Percentiles rank a stretch among this genome's conserved stretches.
phyloP scores from a whole-genome alignment of 2,113 vertebrate genomes.

The Cichladusa arquata region DNA sequence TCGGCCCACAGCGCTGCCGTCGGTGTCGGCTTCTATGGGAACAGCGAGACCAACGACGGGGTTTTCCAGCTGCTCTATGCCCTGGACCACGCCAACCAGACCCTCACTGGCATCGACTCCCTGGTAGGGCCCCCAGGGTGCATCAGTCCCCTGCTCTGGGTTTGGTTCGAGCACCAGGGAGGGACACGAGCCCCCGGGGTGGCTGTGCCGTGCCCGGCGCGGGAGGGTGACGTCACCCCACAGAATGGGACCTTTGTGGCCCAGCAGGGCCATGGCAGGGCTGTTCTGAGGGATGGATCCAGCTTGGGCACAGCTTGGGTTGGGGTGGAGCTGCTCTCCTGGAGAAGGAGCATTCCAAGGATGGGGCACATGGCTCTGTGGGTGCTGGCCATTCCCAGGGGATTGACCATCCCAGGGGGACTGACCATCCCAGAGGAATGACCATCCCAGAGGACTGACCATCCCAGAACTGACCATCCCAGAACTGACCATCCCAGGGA shows the following conservation, averaged over 20 bases:
- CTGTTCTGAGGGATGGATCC: not conserved
- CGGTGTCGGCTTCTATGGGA: conserved; percentile 95
- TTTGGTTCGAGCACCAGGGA: not conserved
- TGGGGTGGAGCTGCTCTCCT: not conserved
- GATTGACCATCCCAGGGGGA: not conserved
- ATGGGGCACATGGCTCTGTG: rapidly evolving
- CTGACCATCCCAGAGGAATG: not conserved
- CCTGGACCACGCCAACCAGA: conserved; percentile 91
- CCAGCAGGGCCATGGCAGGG: rapidly evolving
- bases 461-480: not conserved
- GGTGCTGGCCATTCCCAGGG: not conserved
- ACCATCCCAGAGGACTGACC: not conserved
- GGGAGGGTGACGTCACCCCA: not conserved
- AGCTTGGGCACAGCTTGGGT: rapidly evolving
- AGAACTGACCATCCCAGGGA: not conserved
- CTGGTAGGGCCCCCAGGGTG: conserved; percentile 78
- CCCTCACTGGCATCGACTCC: conserved; percentile 84
- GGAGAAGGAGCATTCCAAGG: rapidly evolving
- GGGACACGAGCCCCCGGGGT: rapidly evolving
- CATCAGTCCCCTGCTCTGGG: rapidly evolving
- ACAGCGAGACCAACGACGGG: conserved; percentile 95
- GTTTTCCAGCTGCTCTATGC: conserved; percentile 92
- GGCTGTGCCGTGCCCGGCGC: rapidly evolving
- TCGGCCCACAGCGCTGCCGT: conserved; percentile 79
- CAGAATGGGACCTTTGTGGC: conserved; percentile 51